A percentile compares a stretch with the other conserved stretches of the same genome.
Conservation (phyloP, 2,113 vertebrate genomes). For the Pongo abelii region DNA sequence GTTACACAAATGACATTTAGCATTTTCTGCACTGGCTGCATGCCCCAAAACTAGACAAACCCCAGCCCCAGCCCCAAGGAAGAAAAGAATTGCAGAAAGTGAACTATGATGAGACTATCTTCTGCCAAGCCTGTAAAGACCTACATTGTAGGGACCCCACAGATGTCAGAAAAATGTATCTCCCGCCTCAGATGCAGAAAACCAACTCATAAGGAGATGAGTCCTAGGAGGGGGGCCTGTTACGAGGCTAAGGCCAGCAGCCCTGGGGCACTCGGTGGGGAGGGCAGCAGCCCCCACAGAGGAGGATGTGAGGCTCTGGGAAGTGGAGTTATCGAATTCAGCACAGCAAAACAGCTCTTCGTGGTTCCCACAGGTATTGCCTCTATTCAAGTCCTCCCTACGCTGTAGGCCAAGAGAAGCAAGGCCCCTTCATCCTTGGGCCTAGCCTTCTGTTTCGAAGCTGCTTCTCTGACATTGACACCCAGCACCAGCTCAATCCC, state of each 20-base stretch:
- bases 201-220: not conserved
- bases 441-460: not conserved
- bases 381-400: fast-evolving
- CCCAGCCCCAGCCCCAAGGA: not conserved
- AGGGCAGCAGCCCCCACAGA: no score
- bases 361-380: fast-evolving
- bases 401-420: fast-evolving
- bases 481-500: not conserved
- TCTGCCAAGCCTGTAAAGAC: not conserved
- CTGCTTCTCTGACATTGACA: not conserved
- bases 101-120: not conserved
- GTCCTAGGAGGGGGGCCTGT: fast-evolving
- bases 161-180: not conserved
- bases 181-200: not conserved
- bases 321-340: not conserved
- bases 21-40: fast-evolving
- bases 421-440: fast-evolving
- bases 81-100: not conserved
- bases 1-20: not conserved
- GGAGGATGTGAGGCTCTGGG: fast-evolving
- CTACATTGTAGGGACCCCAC: not conserved
- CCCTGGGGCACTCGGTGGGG: fast-evolving
- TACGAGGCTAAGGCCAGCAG: fast-evolving
- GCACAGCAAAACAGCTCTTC: not conserved
- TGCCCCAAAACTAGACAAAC: fast-evolving